Evolutionary conservation across 2,888 invertebrate genomes (phyloP).

Genomic region (Tipula vernalis): DNA sequence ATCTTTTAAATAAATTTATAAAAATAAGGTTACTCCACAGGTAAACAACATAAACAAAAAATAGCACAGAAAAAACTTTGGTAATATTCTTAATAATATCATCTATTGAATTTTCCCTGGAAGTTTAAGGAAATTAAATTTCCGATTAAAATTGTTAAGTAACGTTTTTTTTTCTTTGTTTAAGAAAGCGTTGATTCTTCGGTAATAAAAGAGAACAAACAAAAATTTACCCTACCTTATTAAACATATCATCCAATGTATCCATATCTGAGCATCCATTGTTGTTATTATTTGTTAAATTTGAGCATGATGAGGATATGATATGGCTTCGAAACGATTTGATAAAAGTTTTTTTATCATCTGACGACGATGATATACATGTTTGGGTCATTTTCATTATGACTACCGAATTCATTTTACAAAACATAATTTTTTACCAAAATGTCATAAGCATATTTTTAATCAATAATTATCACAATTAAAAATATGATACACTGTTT

Average conservation of each 20-base stretch:
- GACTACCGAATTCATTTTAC: neutral
- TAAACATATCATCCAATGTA: conserved; percentile 65
- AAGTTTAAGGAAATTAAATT: no score
- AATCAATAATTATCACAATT: neutral
- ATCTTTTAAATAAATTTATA: no score
- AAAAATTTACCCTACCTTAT: conserved; percentile 45
- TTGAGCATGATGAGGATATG: conserved; percentile 41
- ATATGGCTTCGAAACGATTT: neutral
- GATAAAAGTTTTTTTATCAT: neutral
- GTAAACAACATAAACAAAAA: no score
- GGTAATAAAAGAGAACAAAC: no score
- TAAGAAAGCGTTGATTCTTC: no score
- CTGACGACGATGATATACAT: neutral
- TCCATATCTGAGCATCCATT: conserved; percentile 52
- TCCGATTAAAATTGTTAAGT: no score
- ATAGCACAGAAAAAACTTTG: no score
- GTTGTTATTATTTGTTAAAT: conserved; percentile 48
- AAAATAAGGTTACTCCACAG: no score
- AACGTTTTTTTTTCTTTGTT: no score
- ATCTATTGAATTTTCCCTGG: no score
- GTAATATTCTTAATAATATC: no score
- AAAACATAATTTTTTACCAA: neutral
- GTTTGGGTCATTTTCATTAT: neutral
- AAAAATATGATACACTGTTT: neutral
- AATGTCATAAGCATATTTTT: neutral